Evolutionary conservation across 1,140 invertebrate genomes (phyloP).

Genomic region (Himalopsyche phryganea): DNA sequence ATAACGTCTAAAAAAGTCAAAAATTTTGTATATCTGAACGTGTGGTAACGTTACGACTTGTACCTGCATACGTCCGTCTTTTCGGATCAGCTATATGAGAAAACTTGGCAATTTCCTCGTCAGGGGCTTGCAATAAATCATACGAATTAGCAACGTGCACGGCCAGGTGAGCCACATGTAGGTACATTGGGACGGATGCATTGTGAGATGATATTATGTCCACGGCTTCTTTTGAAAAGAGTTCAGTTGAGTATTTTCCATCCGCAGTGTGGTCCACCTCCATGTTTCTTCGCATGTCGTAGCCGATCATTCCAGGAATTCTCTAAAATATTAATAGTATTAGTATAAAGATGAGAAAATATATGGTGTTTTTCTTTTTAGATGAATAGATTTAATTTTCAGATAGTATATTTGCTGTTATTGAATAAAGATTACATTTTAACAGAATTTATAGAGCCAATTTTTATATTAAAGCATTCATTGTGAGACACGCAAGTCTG

Average conservation of each 20-base stretch:
- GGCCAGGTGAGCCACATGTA: constrained; percentile 76
- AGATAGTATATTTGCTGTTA: no score
- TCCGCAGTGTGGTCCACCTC: constrained; percentile 54
- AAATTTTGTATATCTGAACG: no score
- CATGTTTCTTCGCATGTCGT: constrained; percentile 67
- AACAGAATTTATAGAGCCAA: no score
- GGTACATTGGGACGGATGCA: constrained; percentile 61
- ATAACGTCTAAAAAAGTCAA: no score
- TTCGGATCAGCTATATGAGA: constrained; percentile 68
- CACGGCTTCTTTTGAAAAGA: constrained; percentile 35
- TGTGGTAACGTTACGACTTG: no score
- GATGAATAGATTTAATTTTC: no score
- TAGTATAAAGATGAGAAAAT: no score
- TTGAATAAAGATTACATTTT: no score
- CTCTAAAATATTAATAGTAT: no score
- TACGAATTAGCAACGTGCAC: constrained; percentile 70
- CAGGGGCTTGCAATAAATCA: constrained; percentile 72
- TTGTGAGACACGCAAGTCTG: no score
- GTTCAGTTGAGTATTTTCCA: constrained; percentile 45
- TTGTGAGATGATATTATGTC: constrained; percentile 64
- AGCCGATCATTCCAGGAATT: constrained; percentile 46
- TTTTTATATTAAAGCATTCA: no score
- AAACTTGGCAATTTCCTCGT: constrained; percentile 70
- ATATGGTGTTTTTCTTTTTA: no score
- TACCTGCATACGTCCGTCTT: constrained; percentile 76